phyloP scores from a whole-genome alignment of 2,113 vertebrate species.

The Pelvicachromis taeniatus region DNA sequence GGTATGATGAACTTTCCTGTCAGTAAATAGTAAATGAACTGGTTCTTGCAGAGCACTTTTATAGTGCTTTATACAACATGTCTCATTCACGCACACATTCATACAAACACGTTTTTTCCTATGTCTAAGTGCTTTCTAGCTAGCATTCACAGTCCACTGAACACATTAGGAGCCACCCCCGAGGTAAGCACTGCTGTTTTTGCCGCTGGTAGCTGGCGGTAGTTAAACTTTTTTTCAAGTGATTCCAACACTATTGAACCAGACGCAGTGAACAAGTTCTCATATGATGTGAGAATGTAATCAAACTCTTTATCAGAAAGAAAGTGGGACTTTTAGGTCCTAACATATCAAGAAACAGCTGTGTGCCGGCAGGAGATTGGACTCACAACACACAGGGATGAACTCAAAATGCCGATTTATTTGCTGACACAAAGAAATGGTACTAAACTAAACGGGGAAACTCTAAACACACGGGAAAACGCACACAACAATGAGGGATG shows the following conservation, averaged over 20 bases:
- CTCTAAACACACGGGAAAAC: too few relatives aligned
- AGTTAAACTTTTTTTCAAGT: background rate
- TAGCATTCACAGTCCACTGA: background rate
- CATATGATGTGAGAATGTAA: background rate
- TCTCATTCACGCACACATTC: background rate
- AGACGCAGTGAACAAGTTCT: background rate
- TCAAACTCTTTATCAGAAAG: background rate
- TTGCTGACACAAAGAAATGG: too few relatives aligned
- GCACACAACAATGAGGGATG: too few relatives aligned
- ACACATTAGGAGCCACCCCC: background rate
- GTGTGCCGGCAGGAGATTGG: too few relatives aligned
- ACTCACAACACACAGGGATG: too few relatives aligned
- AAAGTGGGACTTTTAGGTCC: background rate
- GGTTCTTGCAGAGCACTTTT: background rate
- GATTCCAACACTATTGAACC: background rate
- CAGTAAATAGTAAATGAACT: background rate
- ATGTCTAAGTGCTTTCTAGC: background rate
- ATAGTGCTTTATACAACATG: background rate
- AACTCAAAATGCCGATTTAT: too few relatives aligned
- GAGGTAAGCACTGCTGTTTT: background rate
- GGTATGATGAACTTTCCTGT: background rate
- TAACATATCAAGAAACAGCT: too few relatives aligned
- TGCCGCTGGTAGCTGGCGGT: accelerated
- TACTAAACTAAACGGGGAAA: too few relatives aligned
- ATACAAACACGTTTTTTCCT: background rate